Evolutionary conservation across 2,888 invertebrate species (phyloP).

Genomic region (Meteorus colon): DNA sequence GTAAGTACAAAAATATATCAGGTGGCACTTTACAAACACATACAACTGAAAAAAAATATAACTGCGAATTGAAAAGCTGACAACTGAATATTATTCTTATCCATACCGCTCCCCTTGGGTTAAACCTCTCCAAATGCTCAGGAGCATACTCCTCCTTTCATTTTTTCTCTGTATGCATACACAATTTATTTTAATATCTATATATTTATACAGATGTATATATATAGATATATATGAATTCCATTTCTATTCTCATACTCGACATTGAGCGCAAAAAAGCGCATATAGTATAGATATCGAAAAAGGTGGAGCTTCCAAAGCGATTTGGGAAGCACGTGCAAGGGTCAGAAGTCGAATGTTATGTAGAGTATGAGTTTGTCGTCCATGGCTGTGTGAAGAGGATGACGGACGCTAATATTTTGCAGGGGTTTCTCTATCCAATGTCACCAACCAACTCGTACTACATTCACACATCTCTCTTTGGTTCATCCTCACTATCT

Average conservation of each 20-base stretch:
- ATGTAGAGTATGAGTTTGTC: slow-evolving; percentile 34
- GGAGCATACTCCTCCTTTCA: no score
- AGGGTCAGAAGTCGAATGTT: slow-evolving; percentile 53
- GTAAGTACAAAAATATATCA: background rate
- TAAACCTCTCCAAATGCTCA: background rate
- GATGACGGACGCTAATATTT: slow-evolving; percentile 46
- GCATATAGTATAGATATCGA: slow-evolving; percentile 37
- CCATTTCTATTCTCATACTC: slow-evolving; percentile 47
- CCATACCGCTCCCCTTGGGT: background rate
- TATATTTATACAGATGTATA: no score
- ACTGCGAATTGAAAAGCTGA: background rate
- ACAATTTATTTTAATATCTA: slow-evolving; percentile 27
- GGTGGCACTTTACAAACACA: background rate
- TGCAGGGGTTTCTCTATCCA: slow-evolving; percentile 48
- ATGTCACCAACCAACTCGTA: slow-evolving; percentile 26
- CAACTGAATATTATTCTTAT: slow-evolving; percentile 7
- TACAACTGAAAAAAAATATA: background rate
- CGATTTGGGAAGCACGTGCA: slow-evolving; percentile 50
- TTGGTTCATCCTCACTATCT: background rate
- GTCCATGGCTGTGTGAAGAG: slow-evolving; percentile 41
- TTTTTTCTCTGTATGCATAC: background rate
- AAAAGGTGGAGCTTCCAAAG: slow-evolving; percentile 41
- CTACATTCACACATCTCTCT: slow-evolving; percentile 6
- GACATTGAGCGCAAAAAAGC: slow-evolving; percentile 21
- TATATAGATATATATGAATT: background rate